Base-by-base conservation (phyloP, 2,797 vertebrate genomes). In the Pygocentrus nattereri region DNA sequence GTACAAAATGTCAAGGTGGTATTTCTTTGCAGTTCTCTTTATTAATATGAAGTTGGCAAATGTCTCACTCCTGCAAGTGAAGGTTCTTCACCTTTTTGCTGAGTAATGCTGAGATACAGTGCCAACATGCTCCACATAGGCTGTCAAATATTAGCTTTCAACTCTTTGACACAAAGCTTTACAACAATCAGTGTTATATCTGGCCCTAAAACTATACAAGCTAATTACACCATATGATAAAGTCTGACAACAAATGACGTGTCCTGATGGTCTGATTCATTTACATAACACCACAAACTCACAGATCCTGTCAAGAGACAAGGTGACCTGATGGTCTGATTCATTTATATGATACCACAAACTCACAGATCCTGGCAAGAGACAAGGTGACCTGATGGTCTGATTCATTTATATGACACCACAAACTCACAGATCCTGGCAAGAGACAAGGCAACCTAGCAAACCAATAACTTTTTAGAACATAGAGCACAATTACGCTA, bases 151-250 rank as follows among this genome's bases (percentile, higher is more conserved):
- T 70, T 64, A 38, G 34, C 59, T 16, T 19, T 52, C 16, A 81
- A 84, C 74, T 68, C 61, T 52, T 47, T 78, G 69, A 84, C 70
- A 56, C n/a, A 68, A 62, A n/a, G 12, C 62, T 44, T n/a, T 13
- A 56, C 78, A 67, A 70, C 62, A 30, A 56, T 18, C 16, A 4
- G 23, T 6, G 16, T 15, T 16, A 31, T 65, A 74, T 49, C 44
- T 18, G 69, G 11, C n/a, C 31, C 23, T 73, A 56, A 31, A 72
- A 13, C 70, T 5, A 54, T 72, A 13, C 56, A 56, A n/a, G 18
- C 19, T 72, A 12, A 19, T 65, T 31, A 73, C 19, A 56, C 19
- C 41, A 34, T n/a, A 15, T n/a, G 11, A 27, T 73, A 73, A 56
- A n/a, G 11, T 3, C 25, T 52, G 25, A 23, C 4, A 23, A 49